Conservation (phyloP, 2,888 invertebrate genomes). For the Andrena fulva region DNA sequence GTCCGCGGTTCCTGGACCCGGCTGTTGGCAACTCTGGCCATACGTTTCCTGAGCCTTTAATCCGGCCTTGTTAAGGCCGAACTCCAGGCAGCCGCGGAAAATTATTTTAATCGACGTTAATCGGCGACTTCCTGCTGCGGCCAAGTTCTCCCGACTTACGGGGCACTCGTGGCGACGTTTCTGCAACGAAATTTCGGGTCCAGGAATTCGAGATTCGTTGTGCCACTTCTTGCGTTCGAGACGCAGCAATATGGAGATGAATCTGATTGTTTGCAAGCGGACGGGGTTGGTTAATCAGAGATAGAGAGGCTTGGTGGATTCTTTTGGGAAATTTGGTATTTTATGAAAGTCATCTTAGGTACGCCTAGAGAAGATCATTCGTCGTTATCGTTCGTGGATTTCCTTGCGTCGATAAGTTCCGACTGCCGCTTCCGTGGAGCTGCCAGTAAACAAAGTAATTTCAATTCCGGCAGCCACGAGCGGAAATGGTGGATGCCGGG, state of each 20-base stretch:
- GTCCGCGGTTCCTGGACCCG: slow-evolving; percentile 11
- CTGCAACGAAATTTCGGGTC: too few relatives aligned
- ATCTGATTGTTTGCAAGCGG: too few relatives aligned
- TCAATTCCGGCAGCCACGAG: slow-evolving; percentile 37
- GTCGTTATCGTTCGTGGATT: background rate
- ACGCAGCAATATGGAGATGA: too few relatives aligned
- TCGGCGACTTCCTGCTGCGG: background rate
- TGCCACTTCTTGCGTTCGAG: too few relatives aligned
- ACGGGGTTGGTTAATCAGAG: too few relatives aligned
- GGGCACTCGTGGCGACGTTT: background rate
- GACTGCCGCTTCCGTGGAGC: too few relatives aligned
- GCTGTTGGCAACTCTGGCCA: background rate
- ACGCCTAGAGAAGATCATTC: too few relatives aligned
- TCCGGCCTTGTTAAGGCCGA: slow-evolving; percentile 26
- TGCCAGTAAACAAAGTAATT: slow-evolving; percentile 53
- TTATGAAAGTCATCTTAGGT: too few relatives aligned
- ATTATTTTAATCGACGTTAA: slow-evolving; percentile 21
- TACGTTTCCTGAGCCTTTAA: slow-evolving; percentile 27
- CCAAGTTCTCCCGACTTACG: background rate
- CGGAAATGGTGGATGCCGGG: slow-evolving; percentile 24
- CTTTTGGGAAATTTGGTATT: too few relatives aligned
- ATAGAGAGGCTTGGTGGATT: too few relatives aligned
- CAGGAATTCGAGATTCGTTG: too few relatives aligned
- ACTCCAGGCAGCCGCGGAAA: background rate
- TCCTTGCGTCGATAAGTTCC: slow-evolving; percentile 7